Evolutionary conservation across 2,797 vertebrate species (phyloP), one percentile per base, ranked within the genome.

Genomic region (Spinus olivaceus): DNA sequence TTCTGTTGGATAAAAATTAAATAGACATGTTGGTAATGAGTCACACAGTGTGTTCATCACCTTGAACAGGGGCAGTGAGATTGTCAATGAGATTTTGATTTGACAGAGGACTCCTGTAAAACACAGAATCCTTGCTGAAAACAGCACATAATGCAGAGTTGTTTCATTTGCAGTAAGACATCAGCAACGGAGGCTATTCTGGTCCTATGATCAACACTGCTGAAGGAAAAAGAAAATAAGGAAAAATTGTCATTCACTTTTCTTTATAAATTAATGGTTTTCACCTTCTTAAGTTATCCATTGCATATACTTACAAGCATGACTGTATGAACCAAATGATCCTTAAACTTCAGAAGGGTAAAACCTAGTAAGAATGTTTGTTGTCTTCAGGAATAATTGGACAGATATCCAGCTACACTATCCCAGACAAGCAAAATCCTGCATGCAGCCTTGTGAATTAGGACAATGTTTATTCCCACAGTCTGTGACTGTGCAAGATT

Each of bases 401-500:
- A 39, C 17, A 70, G 21, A 25, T 44, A 59, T 7, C 12, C 27
- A 14, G 14, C 51, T 30, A n/a, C 73, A 53, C 27, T 42, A n/a
- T 50, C 33, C 35, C 3, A 10, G 25, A 70, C 8, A 70, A 46
- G 8, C 3, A 18, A 64, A 64, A 39, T 60, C 15, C 64, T 67
- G 8, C 12, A 53, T 14, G 18, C 3, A 64, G 22, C 8, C 39
- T 9, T 1, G 0, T 71, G 60, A 86, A 49, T 57, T n/a, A 59
- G 33, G 16, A 30, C 23, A 11, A 13, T 18, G 9, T 57, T 71
- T n/a, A 8, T 65, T 41, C 17, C 12, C 3, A 3, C 59, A 94
- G 54, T 19, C 12, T 61, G 61, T 73, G 39, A 14, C 8, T 23
- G 44, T 64, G 54, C 37, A n/a, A 44, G 16, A 10, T 30, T 41